Percentiles rank a stretch among this genome's conserved stretches.
Evolutionary conservation across 2,113 vertebrate genomes (phyloP).

Genomic region (Heptranchias perlo): DNA sequence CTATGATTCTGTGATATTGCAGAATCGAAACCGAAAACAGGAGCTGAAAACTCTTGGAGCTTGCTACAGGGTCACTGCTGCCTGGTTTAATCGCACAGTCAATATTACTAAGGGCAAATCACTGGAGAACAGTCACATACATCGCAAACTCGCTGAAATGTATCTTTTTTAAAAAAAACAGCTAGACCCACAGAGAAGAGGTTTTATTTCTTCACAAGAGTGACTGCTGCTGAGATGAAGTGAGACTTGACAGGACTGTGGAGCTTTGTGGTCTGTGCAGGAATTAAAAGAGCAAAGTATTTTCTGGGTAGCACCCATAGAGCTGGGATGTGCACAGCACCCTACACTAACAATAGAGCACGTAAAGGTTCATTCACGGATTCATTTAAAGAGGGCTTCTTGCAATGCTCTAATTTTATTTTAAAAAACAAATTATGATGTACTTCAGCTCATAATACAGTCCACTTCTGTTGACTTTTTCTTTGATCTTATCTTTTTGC

Average conservation of each 20-base stretch:
- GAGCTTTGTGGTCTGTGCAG: neutral
- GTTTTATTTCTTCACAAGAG: neutral
- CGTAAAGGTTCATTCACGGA: neutral
- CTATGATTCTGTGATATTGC: too few species aligned
- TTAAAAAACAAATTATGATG: neutral
- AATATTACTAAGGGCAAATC: neutral
- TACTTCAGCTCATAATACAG: neutral
- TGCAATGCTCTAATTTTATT: neutral
- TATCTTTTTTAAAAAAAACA: neutral
- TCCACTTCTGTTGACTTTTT: too few species aligned
- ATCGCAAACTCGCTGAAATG: neutral
- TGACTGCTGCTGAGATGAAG: neutral
- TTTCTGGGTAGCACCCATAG: neutral
- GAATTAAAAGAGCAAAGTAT: neutral
- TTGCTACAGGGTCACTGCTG: neutral
- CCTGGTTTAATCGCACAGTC: neutral
- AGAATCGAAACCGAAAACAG: neutral
- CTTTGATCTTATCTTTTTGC: neutral
- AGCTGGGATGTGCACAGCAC: neutral
- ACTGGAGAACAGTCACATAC: neutral
- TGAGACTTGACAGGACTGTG: neutral
- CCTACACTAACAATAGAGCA: neutral
- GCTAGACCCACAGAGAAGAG: neutral
- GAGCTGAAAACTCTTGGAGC: neutral
- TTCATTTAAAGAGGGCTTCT: neutral